These are phyloP conservation scores for Rhodophaea formosa DNA, from an alignment of 2,888 invertebrate species.

Conservation along the genomic window DNA sequence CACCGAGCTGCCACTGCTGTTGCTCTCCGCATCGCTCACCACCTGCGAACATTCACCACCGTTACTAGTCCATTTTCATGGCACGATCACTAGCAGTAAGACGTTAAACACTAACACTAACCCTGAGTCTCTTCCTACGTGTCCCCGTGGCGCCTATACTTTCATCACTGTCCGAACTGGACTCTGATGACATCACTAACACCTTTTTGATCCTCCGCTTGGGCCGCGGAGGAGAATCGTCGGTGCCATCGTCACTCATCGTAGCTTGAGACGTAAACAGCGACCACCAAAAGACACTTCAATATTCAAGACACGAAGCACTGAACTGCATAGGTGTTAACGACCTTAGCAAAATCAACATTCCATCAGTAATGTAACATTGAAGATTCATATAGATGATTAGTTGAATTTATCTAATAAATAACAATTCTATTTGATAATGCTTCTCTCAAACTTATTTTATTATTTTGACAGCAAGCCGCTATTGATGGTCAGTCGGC, in stretches of 20 bases:
- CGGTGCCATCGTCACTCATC: slow-evolving; percentile 70
- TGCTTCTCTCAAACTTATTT: slow-evolving; percentile 52
- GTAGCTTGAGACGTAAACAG: slow-evolving; percentile 45
- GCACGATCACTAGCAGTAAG: slow-evolving; percentile 14
- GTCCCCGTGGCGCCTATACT: slow-evolving; percentile 58
- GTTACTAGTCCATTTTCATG: slow-evolving; percentile 12
- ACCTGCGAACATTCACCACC: slow-evolving; percentile 63
- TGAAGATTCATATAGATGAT: slow-evolving; percentile 52
- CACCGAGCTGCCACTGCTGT: slow-evolving; percentile 66
- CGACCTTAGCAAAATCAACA: slow-evolving; percentile 59
- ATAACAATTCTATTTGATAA: slow-evolving; percentile 37
- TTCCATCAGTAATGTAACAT: slow-evolving; percentile 42
- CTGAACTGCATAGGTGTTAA: slow-evolving; percentile 65
- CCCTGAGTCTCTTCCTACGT: slow-evolving; percentile 73
- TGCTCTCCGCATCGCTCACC: slow-evolving; percentile 74
- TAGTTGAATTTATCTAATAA: slow-evolving; percentile 30
- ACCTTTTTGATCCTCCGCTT: slow-evolving; percentile 63
- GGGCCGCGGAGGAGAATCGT: slow-evolving; percentile 58
- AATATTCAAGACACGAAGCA: slow-evolving; percentile 66
- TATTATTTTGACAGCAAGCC: slow-evolving; percentile 80
- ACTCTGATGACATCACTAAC: slow-evolving; percentile 57
- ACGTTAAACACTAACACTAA: slow-evolving; percentile 37
- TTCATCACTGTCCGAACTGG: slow-evolving; percentile 72
- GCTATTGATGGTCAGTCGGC: slow-evolving; percentile 71
- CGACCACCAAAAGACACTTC: slow-evolving; percentile 42